Evolutionary conservation across 1,140 invertebrate genomes (phyloP).

Genomic region (Brachionus calyciflorus): DNA sequence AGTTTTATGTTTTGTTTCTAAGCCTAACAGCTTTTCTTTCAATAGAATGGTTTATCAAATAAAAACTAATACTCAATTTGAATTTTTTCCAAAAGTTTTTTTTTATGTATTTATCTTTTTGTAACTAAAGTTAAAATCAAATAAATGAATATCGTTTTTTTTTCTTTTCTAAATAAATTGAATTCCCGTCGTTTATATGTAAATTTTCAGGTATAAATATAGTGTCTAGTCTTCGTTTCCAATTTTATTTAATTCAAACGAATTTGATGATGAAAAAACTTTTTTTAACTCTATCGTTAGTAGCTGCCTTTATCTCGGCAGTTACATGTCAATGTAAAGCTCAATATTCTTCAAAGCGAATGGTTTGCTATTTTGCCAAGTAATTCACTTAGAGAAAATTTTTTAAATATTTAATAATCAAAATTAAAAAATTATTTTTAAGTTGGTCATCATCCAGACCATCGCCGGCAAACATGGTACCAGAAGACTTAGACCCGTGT

Average conservation of each 20-base stretch:
- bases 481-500: constrained; percentile 68
- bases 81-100: no score
- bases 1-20: constrained; percentile 22
- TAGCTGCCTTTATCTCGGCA: background rate
- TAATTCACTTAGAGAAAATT: background rate
- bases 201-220: no score
- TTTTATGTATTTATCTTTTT: background rate
- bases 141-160: constrained; percentile 11
- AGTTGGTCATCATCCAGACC: constrained; percentile 55
- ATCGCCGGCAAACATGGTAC: constrained; percentile 61
- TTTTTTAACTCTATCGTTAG: background rate
- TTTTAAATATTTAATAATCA: background rate
- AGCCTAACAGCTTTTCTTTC: constrained; percentile 29
- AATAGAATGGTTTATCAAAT: constrained; percentile 29
- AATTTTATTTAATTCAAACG: background rate
- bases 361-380: constrained; percentile 46
- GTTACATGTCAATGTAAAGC: constrained; percentile 36
- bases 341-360: constrained; percentile 14
- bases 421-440: background rate
- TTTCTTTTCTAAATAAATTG: background rate
- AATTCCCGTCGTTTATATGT: no score
- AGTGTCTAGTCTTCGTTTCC: no score
- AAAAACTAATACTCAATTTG: no score
- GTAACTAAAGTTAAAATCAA: background rate
- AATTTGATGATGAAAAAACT: background rate